Evolutionary conservation across 2,113 vertebrate species (phyloP).

Genomic region (Psilopsiagon aurifrons): DNA sequence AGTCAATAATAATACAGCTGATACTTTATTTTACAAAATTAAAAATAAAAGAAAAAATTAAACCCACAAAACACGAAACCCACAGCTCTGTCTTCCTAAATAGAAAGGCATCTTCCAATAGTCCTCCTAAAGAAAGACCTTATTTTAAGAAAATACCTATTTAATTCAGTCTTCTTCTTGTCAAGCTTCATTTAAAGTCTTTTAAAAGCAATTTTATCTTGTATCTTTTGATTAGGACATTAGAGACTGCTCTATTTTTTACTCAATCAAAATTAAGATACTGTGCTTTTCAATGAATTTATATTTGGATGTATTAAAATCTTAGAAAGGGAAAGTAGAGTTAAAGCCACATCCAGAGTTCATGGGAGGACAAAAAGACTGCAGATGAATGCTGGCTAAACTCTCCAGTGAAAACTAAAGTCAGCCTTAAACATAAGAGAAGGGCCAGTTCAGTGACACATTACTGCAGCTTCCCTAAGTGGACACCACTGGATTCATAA

Average conservation of each 20-base stretch:
- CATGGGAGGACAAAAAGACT: neutral
- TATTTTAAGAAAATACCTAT: slow-evolving; percentile 2
- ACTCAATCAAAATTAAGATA: neutral
- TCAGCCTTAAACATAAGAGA: neutral
- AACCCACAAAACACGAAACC: neutral
- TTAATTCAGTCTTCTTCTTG: neutral
- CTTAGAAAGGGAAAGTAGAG: neutral
- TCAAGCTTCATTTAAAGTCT: neutral
- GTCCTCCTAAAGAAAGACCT: neutral
- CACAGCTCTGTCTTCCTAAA: neutral
- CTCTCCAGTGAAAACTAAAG: neutral
- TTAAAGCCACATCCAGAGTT: neutral
- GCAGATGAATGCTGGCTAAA: neutral
- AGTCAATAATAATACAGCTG: neutral
- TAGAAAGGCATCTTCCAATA: neutral
- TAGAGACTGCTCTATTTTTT: neutral
- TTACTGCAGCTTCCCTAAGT: neutral
- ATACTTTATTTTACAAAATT: neutral
- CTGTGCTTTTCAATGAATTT: neutral
- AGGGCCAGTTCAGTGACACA: neutral
- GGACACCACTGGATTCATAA: neutral
- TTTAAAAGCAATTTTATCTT: neutral
- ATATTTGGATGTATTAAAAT: neutral
- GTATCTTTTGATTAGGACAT: neutral
- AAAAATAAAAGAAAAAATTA: neutral